A percentile compares a stretch with the other conserved stretches of the same genome.
phyloP scores from a whole-genome alignment of 2,888 invertebrate genomes.

The Drosophila vallismaia region DNA sequence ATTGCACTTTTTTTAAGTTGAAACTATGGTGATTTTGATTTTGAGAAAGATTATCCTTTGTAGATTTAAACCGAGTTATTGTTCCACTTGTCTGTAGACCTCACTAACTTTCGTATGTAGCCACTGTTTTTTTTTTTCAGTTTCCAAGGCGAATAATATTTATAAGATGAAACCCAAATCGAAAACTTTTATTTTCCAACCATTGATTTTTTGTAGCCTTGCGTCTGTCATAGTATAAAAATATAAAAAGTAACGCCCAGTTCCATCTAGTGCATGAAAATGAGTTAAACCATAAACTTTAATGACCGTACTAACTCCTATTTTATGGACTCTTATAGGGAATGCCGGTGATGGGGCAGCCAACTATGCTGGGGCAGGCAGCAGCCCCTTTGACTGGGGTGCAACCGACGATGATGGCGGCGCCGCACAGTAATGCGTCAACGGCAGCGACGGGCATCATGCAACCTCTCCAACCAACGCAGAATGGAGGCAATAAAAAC shows the following conservation, averaged over 20 bases:
- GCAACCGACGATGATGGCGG: constrained; percentile 80
- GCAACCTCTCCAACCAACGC: constrained; percentile 76
- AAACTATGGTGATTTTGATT: not conserved
- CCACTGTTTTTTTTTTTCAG: constrained; percentile 17
- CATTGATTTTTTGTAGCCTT: constrained; percentile 46
- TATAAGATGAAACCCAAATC: constrained; percentile 1
- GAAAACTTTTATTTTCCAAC: constrained; percentile 20
- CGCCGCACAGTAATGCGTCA: constrained; percentile 80
- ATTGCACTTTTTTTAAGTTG: constrained; percentile 30
- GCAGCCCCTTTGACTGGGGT: constrained; percentile 83
- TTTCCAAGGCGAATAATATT: constrained; percentile 2
- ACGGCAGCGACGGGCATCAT: constrained; percentile 74
- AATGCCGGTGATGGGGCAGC: constrained; percentile 84
- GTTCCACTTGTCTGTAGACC: constrained; percentile 29
- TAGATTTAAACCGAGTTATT: constrained; percentile 22
- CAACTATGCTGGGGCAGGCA: constrained; percentile 82
- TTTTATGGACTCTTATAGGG: constrained; percentile 77
- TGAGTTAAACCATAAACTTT: not conserved
- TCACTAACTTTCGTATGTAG: constrained; percentile 33
- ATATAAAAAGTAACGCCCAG: constrained; percentile 20
- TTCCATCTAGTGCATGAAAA: constrained; percentile 32
- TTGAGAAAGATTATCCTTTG: not conserved
- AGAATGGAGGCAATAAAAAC: constrained; percentile 83
- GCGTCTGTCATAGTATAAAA: constrained; percentile 34
- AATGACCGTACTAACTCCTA: constrained; percentile 5